Evolutionary conservation across 1,140 invertebrate genomes (phyloP), one percentile per base, ranked within the genome.

Genomic region (Lerema accius): DNA sequence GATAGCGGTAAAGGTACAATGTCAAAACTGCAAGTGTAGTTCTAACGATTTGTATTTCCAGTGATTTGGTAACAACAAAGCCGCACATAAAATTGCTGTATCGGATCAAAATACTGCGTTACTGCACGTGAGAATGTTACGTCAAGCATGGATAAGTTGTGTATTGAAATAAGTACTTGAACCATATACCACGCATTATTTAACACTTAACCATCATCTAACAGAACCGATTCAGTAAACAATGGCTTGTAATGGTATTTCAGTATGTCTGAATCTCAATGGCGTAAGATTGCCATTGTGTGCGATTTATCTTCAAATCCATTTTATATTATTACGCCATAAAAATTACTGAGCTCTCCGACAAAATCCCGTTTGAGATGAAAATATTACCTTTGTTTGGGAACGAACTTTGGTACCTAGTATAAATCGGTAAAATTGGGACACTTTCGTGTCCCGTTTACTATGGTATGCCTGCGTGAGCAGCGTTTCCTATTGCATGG

Each of bases 211-310:
- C 58, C 55, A 65, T 61, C 62, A 64, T 67, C 58, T 73, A 76
- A 73, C 80, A 78, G 78, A 77, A 82, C 64, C 61, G 67, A 71
- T 80, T 74, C 63, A 63, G 73, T 68, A 78, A 82, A 88, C 82
- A 86, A 86, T 88, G 59, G 80, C 73, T 65, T 79, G 83, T 83
- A 83, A 80, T 77, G 67, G 72, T 70, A 77, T 77, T 76, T 71
- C 62, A 65, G 61, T 82, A 77, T 69, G 73, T 79, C 61, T 78
- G 72, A 73, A 78, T 69, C 79, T 76, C 69, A 73, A 72, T 88
- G 79, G 67, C 66, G 83, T 63, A 88, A 88, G 53, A 73, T 48
- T 48, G 49, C 60, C 72, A 83, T 86, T 84, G 80, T 83, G 63
- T 58, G 59, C 76, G 62, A 65, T 81, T 76, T 80, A 73, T 77